Percentiles rank a stretch among this genome's conserved stretches.
These are phyloP conservation scores for Macrochelys suwanniensis DNA, from an alignment of 2,797 vertebrate genomes.

Conservation along the genomic window DNA sequence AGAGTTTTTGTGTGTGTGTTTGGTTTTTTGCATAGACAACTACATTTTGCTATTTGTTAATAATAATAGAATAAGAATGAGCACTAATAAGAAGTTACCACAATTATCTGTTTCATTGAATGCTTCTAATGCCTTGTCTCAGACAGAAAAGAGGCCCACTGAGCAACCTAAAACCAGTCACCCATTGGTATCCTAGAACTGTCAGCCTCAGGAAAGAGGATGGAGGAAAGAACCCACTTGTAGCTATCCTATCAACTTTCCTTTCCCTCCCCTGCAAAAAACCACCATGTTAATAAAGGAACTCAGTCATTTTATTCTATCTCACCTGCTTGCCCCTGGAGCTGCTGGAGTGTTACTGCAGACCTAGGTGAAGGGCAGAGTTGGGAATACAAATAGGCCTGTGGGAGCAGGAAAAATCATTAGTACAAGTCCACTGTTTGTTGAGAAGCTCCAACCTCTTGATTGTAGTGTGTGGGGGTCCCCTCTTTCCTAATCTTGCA, in stretches of 20 bases:
- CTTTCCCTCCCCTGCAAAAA: background rate
- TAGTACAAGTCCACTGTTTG: background rate
- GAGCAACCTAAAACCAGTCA: constrained; percentile 7
- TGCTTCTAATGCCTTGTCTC: constrained; percentile 17
- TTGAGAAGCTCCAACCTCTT: background rate
- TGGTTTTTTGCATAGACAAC: constrained; percentile 7
- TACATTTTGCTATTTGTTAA: constrained; percentile 11
- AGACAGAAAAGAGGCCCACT: background rate
- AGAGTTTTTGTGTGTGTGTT: background rate
- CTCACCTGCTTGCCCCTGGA: background rate
- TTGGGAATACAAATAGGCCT: background rate
- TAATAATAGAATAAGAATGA: constrained; percentile 27
- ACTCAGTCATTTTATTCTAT: background rate
- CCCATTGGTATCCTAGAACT: background rate
- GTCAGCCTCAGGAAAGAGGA: background rate
- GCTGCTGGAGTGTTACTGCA: background rate
- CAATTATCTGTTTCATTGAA: constrained; percentile 27
- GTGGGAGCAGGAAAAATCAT: background rate
- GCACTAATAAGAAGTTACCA: background rate
- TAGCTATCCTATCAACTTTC: background rate
- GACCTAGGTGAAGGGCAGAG: background rate
- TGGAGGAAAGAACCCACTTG: background rate
- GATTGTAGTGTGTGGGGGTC: background rate
- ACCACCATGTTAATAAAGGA: background rate
- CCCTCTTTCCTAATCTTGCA: background rate